A percentile compares a stretch with the other conserved stretches of the same genome.
Evolutionary conservation across 2,888 invertebrate genomes (phyloP).

Genomic region (Dioctria rufipes): DNA sequence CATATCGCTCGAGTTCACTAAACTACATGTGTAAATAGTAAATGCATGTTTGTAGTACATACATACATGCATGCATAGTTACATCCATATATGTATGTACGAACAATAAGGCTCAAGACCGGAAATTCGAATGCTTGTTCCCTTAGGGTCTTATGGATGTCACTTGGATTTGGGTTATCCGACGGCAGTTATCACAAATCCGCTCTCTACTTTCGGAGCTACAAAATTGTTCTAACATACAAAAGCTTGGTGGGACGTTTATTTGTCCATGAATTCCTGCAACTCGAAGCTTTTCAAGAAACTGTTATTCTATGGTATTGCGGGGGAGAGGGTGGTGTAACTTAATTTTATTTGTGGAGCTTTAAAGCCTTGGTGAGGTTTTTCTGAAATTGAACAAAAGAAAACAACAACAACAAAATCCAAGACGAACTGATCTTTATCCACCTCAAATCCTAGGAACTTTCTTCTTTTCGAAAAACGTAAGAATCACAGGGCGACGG

Average conservation of each 20-base stretch:
- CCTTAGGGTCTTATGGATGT: constrained; percentile 29
- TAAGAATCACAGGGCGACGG: neutral
- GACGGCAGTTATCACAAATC: constrained; percentile 11
- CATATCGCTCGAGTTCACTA: constrained; percentile 23
- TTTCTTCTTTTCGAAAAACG: neutral
- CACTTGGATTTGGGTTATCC: constrained; percentile 33
- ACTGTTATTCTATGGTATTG: neutral
- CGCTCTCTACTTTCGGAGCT: neutral
- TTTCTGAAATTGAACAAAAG: neutral
- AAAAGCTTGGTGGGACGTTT: neutral
- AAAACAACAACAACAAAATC: neutral
- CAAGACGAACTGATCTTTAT: too few relatives aligned
- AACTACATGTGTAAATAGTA: constrained; percentile 10
- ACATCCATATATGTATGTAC: neutral
- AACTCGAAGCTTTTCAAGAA: neutral
- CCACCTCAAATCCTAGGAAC: too few relatives aligned
- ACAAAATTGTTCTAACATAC: neutral
- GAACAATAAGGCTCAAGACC: constrained; percentile 17
- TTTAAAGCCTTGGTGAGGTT: neutral
- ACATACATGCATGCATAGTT: too few relatives aligned
- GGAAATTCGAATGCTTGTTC: constrained; percentile 35
- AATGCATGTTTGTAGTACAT: neutral
- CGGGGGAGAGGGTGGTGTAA: neutral
- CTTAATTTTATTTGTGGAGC: constrained; percentile 5
- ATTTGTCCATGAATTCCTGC: constrained; percentile 10